Evolutionary conservation across 2,888 invertebrate genomes (phyloP).

Genomic region (Pseudococcus longispinus): DNA sequence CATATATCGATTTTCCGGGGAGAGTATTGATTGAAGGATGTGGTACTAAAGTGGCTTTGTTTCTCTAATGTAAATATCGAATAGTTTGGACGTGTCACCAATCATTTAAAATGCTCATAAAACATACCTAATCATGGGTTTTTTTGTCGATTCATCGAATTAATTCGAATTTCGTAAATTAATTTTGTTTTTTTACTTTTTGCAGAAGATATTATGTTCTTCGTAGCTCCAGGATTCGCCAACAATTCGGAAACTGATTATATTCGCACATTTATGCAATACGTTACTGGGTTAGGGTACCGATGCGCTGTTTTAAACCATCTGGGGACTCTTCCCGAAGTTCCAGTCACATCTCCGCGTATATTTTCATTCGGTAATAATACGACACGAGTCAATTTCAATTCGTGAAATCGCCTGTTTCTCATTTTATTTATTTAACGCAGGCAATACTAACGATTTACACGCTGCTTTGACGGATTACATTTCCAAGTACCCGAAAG

Average conservation of each 20-base stretch:
- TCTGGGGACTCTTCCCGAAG: constrained; percentile 85
- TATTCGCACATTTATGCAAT: constrained; percentile 90
- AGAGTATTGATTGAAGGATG: not conserved
- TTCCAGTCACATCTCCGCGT: constrained; percentile 83
- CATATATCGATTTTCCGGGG: not conserved
- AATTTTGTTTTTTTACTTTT: constrained; percentile 58
- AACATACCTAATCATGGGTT: not conserved
- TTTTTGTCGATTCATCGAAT: not conserved
- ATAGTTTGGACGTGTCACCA: not conserved
- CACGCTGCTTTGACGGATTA: constrained; percentile 81
- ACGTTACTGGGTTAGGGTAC: constrained; percentile 90
- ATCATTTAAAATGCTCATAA: not conserved
- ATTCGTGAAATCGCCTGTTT: not conserved
- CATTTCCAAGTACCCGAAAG: constrained; percentile 75
- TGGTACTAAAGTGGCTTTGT: not conserved
- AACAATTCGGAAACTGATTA: constrained; percentile 95
- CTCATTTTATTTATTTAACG: not conserved
- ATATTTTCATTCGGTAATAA: constrained; percentile 90
- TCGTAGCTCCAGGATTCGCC: constrained; percentile 90
- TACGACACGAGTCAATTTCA: not conserved
- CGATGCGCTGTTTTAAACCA: constrained; percentile 93
- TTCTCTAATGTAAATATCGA: not conserved
- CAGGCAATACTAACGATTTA: constrained; percentile 89
- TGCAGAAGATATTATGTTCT: constrained; percentile 84
- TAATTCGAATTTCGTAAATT: constrained; percentile 3